Percentiles rank a stretch among this genome's conserved stretches.
Evolutionary conservation across 2,888 invertebrate genomes (phyloP).

Genomic region (Junonia oenone): DNA sequence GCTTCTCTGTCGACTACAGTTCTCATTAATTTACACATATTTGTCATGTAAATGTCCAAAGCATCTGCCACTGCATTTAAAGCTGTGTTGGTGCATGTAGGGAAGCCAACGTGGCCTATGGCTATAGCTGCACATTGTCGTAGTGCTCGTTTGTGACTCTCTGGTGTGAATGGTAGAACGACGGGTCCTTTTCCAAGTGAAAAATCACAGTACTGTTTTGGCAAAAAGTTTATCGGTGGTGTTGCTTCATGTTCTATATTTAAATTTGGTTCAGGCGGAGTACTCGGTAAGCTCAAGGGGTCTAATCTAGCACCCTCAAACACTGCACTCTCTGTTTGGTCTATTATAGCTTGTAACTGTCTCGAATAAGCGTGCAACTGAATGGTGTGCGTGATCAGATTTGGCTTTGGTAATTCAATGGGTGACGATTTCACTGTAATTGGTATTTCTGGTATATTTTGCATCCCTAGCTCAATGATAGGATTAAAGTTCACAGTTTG

Average conservation of each 20-base stretch:
- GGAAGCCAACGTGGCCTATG: constrained; percentile 62
- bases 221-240: constrained; percentile 61
- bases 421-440: constrained; percentile 68
- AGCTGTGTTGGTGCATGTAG: constrained; percentile 60
- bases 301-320: constrained; percentile 57
- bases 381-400: constrained; percentile 69
- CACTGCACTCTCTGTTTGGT: constrained; percentile 55
- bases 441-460: constrained; percentile 72
- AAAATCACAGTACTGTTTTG: constrained; percentile 67
- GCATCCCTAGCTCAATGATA: constrained; percentile 73
- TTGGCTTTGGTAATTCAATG: constrained; percentile 63
- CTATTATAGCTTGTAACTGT: constrained; percentile 56
- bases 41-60: constrained; percentile 61
- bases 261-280: constrained; percentile 54
- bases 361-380: constrained; percentile 60
- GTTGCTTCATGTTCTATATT: constrained; percentile 53
- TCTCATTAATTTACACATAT: constrained; percentile 66
- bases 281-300: constrained; percentile 50
- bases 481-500: constrained; percentile 73
- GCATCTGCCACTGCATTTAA: constrained; percentile 60
- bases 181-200: constrained; percentile 63
- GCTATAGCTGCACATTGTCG: constrained; percentile 67
- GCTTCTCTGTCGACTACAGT: constrained; percentile 65
- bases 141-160: constrained; percentile 66
- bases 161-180: constrained; percentile 64